Conservation (phyloP, 2,113 vertebrate genomes). For the Oncorhynchus masou region DNA sequence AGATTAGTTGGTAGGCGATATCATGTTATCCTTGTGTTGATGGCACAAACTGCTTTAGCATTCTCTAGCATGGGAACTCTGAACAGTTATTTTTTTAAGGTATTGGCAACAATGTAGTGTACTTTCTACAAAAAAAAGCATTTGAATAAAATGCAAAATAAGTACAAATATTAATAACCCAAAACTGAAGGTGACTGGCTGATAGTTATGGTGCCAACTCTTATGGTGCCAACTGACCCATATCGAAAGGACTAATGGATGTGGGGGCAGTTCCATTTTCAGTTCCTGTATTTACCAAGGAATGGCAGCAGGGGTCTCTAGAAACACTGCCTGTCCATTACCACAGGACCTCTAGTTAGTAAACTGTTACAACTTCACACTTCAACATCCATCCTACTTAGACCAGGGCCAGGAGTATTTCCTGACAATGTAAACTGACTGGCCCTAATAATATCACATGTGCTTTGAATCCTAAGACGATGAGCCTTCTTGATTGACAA, state of each 20-base stretch:
- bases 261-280: neutral
- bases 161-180: neutral
- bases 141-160: neutral
- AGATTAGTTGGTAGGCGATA: conserved; percentile 12
- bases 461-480: neutral
- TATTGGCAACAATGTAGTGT: conserved; percentile 57
- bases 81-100: conserved; percentile 18
- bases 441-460: neutral
- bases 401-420: neutral
- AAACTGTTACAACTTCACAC: neutral
- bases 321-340: neutral
- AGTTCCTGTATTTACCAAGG: neutral
- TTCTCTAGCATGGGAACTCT: conserved; percentile 22
- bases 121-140: conserved; percentile 38
- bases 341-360: neutral
- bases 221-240: neutral
- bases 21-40: conserved; percentile 21
- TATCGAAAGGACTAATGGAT: neutral
- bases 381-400: neutral
- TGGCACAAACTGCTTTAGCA: conserved; percentile 49
- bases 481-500: neutral
- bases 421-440: neutral
- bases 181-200: neutral
- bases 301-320: neutral
- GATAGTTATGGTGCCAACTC: neutral